These are phyloP conservation scores for Brenthis ino DNA, from an alignment of 2,888 invertebrate species.

Conservation along the genomic window DNA sequence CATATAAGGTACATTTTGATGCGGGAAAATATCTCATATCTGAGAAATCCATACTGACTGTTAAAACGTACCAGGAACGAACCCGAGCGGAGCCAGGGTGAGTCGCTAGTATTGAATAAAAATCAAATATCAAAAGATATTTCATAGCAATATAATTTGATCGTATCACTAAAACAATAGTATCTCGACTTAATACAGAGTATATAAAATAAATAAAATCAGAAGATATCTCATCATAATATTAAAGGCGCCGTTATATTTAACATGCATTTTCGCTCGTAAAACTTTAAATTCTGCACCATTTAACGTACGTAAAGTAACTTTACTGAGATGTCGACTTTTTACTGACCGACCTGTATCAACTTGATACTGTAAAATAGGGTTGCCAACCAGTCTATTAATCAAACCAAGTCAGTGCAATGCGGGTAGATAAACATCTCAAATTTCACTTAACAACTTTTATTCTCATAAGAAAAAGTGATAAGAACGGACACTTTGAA, in stretches of 20 bases:
- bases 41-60: no score
- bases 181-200: neutral
- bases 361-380: constrained; percentile 33
- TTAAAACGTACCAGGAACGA: no score
- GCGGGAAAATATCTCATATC: no score
- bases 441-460: neutral
- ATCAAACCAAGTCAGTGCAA: neutral
- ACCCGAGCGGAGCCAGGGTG: no score
- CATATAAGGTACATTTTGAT: no score
- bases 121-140: no score
- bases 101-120: no score
- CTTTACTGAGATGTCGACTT: constrained; percentile 35
- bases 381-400: constrained; percentile 22
- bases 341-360: constrained; percentile 35
- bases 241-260: constrained; percentile 23
- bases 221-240: constrained; percentile 1
- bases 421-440: neutral
- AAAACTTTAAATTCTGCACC: constrained; percentile 25
- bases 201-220: constrained; percentile 9
- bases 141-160: neutral
- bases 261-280: constrained; percentile 18
- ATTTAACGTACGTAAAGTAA: constrained; percentile 32
- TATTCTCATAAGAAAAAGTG: neutral
- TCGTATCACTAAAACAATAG: neutral
- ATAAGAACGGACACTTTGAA: neutral